Evolutionary conservation across 2,113 vertebrate species (phyloP), one percentile per base, ranked within the genome.

Genomic region (Leptodactylus fuscus): DNA sequence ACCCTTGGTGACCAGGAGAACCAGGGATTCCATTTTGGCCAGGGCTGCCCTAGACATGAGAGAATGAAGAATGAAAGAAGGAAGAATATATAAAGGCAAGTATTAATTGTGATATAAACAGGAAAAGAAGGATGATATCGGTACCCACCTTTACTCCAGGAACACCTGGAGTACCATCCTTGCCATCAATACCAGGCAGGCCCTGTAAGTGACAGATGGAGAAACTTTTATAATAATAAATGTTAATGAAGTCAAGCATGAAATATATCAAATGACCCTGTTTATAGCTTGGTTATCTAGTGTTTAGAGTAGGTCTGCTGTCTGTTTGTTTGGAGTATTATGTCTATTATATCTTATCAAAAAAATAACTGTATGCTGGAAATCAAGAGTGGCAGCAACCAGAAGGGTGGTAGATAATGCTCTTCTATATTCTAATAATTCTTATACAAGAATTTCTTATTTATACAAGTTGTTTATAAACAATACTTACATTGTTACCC

Each of bases 131-230:
- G 20, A 62, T n/a, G 0, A 46, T 4, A 73, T 20, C 22, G 24
- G 10, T 82, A 3, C 91, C 87, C 92, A 97, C 98, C 96, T 99
- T 99, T 87, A 96, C 91, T 15, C 98, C 98, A 0, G 97, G 97
- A 88, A 92, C 94, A 0, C 97, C 98, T 0, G 97, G 97, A 60
- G 95, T 97, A 29, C 98, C 98, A 0, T 99, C 97, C 90, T 98
- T 98, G 87, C 98, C 98, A n/a, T 99, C 97, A 10, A 98, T 97
- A 65, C 98, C 98, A 0, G 98, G 97, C 55, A 97, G 94, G 85
- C 98, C 98, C 98, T 99, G 91, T 4, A 46, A 58, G 87, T 78
- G 6, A 20, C 12, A 46, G n/a, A 83, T 6, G 32, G 34, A 51
- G n/a, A n/a, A 44, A 58, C 20, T 12, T n/a, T 15, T 67, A 22